A percentile compares a stretch with the other conserved stretches of the same genome.
These are phyloP conservation scores for Tridacna gigas DNA, from an alignment of 2,888 invertebrate species.

Conservation along the genomic window DNA sequence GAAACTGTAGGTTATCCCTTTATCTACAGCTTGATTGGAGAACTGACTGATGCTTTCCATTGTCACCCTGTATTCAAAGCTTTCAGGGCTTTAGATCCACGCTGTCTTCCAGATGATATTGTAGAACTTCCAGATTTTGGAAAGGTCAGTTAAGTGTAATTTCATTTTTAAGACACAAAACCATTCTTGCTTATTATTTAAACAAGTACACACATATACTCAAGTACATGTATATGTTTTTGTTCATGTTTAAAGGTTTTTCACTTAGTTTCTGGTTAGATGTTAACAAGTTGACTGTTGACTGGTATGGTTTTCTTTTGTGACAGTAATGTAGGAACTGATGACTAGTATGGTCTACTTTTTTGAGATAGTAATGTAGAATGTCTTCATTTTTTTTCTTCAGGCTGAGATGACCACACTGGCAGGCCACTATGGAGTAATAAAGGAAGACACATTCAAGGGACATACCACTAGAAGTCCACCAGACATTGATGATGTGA, in stretches of 20 bases:
- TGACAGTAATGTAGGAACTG: too few relatives aligned
- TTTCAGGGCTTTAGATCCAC: slow-evolving; percentile 41
- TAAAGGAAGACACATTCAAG: slow-evolving; percentile 36
- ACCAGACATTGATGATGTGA: slow-evolving; percentile 26
- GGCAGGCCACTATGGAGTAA: slow-evolving; percentile 15
- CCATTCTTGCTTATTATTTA: too few relatives aligned
- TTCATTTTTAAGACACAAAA: too few relatives aligned
- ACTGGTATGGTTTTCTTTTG: too few relatives aligned
- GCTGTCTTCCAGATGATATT: slow-evolving; percentile 29
- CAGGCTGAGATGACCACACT: slow-evolving; percentile 37
- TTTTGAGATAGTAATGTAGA: background rate
- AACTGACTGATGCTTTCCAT: slow-evolving; percentile 43
- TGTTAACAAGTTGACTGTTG: too few relatives aligned
- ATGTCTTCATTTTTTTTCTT: too few relatives aligned
- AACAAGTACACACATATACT: too few relatives aligned
- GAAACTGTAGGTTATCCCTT: slow-evolving; percentile 5
- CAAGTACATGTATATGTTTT: too few relatives aligned
- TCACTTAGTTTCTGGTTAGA: too few relatives aligned
- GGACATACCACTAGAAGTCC: slow-evolving; percentile 30
- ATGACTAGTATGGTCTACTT: too few relatives aligned
- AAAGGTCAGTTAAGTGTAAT: slow-evolving; percentile 37
- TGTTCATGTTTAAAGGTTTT: too few relatives aligned
- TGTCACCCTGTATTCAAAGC: slow-evolving; percentile 39
- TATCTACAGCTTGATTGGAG: slow-evolving; percentile 31
- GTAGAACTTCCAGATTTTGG: slow-evolving; percentile 36